Conservation (phyloP, 2,797 vertebrate genomes). For the Lindbergichthys nudifrons region DNA sequence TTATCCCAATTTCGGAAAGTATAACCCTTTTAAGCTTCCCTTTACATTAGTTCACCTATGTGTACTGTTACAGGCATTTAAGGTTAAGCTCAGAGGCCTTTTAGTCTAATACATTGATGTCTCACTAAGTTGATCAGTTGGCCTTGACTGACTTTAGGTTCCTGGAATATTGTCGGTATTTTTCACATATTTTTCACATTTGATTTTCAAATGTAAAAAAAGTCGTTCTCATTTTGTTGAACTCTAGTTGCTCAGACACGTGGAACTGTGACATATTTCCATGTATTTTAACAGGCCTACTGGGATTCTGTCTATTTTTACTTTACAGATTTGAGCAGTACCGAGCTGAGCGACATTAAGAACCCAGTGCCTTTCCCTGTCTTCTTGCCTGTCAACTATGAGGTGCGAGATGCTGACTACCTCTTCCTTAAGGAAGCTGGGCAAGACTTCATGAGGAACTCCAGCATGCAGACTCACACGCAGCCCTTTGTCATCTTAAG, state of each 20-base stretch:
- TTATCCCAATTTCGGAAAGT: not conserved
- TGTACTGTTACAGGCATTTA: slow-evolving; percentile 34
- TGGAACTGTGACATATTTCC: not conserved
- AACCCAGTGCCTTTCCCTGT: slow-evolving; percentile 88
- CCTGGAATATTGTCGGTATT: slow-evolving; percentile 17
- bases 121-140: slow-evolving; percentile 67
- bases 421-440: slow-evolving; percentile 94
- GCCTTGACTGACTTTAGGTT: slow-evolving; percentile 43
- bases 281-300: not conserved
- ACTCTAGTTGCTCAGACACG: not conserved
- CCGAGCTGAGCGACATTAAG: slow-evolving; percentile 88
- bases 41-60: slow-evolving; percentile 45
- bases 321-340: slow-evolving; percentile 87
- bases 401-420: slow-evolving; percentile 88
- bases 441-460: slow-evolving; percentile 97
- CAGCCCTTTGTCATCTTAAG: slow-evolving; percentile 93
- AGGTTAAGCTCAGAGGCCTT: slow-evolving; percentile 61
- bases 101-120: slow-evolving; percentile 68
- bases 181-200: slow-evolving; percentile 4
- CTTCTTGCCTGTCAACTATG: slow-evolving; percentile 91
- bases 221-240: not conserved
- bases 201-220: slow-evolving; percentile 1
- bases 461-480: slow-evolving; percentile 91
- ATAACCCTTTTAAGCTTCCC: slow-evolving; percentile 26
- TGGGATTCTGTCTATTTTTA: slow-evolving; percentile 19